Percentiles rank a stretch among this genome's conserved stretches.
These are phyloP conservation scores for Oscheius sp. DNA, from an alignment of 2,888 invertebrate genomes.

Conservation along the genomic window DNA sequence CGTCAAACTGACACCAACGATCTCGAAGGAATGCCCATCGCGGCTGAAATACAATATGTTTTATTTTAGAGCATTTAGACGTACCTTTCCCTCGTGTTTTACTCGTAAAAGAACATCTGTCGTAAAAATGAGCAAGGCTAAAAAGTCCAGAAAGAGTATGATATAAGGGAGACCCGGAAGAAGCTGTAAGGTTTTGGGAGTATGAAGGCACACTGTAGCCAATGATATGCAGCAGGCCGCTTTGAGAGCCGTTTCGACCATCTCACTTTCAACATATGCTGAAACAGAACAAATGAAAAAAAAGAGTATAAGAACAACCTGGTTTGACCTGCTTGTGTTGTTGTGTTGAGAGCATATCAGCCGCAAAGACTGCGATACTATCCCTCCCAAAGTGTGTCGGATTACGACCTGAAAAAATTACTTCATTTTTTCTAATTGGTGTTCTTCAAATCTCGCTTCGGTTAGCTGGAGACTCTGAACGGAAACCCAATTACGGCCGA, in stretches of 20 bases:
- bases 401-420: conserved; percentile 22
- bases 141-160: conserved; percentile 85
- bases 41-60: conserved; percentile 2
- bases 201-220: conserved; percentile 87
- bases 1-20: conserved; percentile 99
- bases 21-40: conserved; percentile 74
- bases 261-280: conserved; percentile 58
- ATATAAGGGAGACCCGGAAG: conserved; percentile 86
- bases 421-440: background rate
- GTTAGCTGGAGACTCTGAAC: background rate
- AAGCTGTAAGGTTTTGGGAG: conserved; percentile 93
- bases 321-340: conserved; percentile 53
- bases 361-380: conserved; percentile 58
- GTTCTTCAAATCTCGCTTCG: conserved; percentile 4
- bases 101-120: conserved; percentile 99
- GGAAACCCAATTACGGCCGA: conserved; percentile 4
- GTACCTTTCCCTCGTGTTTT: conserved; percentile 91
- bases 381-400: conserved; percentile 53
- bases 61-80: conserved; percentile 24
- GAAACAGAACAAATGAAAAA: conserved; percentile 16
- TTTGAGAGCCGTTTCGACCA: conserved; percentile 57
- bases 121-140: conserved; percentile 91
- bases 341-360: conserved; percentile 57
- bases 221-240: conserved; percentile 64
- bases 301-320: conserved; percentile 34